phyloP scores from a whole-genome alignment of 2,888 invertebrate genomes.

The Trissoscelio sp. region DNA sequence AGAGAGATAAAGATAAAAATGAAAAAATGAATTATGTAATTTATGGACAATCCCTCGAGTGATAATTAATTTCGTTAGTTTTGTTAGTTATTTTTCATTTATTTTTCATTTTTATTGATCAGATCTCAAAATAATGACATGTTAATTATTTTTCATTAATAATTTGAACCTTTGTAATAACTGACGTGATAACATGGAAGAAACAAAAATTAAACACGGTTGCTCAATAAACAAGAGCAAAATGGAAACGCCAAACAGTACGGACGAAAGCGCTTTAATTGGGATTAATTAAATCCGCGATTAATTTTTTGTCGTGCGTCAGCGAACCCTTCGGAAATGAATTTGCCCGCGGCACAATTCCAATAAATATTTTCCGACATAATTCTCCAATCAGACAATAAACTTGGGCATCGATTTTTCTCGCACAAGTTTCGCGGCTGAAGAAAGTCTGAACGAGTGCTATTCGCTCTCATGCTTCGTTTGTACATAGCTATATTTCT shows the following conservation, averaged over 20 bases:
- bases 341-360: conserved; percentile 16
- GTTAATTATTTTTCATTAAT: too few species aligned
- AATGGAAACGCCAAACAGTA: conserved; percentile 8
- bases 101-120: too few species aligned
- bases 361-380: conserved; percentile 22
- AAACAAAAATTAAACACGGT: too few species aligned
- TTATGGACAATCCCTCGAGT: too few species aligned
- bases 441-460: background rate
- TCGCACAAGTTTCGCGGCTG: conserved; percentile 5
- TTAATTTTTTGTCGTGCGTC: conserved; percentile 1
- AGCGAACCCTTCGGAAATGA: background rate
- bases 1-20: too few species aligned
- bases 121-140: too few species aligned
- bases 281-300: conserved; percentile 9
- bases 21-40: too few species aligned
- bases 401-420: conserved; percentile 19
- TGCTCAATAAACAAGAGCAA: conserved; percentile 5
- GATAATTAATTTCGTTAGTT: too few species aligned
- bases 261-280: background rate
- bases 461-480: conserved; percentile 10
- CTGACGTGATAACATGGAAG: too few species aligned
- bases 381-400: conserved; percentile 17
- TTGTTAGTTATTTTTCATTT: too few species aligned
- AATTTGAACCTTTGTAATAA: too few species aligned
- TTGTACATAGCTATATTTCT: conserved; percentile 4